phyloP scores from a whole-genome alignment of 2,888 invertebrate genomes.

The Nemotelus nigrinus region DNA sequence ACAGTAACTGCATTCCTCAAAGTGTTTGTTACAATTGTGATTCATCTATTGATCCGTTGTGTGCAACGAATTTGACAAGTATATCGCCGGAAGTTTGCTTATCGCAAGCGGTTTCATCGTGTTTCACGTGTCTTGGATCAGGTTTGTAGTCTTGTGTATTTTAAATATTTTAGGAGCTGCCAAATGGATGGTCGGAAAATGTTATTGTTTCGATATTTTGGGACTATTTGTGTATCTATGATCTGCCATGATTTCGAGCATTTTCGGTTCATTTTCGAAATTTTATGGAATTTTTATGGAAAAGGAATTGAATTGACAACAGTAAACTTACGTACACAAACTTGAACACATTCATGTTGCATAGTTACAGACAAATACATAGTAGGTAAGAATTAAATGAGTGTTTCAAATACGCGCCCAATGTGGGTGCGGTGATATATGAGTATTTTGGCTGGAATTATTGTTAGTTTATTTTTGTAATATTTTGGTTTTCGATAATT shows the following conservation, averaged over 20 bases:
- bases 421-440: too few relatives aligned
- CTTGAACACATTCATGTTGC: too few relatives aligned
- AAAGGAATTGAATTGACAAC: too few relatives aligned
- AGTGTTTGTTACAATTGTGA: constrained; percentile 36
- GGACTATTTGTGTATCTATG: neutral
- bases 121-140: constrained; percentile 31
- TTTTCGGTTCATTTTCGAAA: too few relatives aligned
- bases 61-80: neutral
- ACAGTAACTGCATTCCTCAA: constrained; percentile 28
- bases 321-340: too few relatives aligned
- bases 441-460: too few relatives aligned
- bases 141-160: constrained; percentile 20
- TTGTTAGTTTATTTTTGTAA: too few relatives aligned
- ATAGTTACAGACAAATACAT: too few relatives aligned
- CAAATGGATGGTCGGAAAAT: constrained; percentile 16
- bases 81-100: constrained; percentile 22
- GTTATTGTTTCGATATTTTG: neutral
- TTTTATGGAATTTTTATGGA: too few relatives aligned
- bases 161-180: neutral
- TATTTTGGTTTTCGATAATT: too few relatives aligned
- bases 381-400: too few relatives aligned
- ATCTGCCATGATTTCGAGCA: neutral
- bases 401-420: too few relatives aligned
- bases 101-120: constrained; percentile 6
- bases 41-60: constrained; percentile 10